These are phyloP conservation scores for Peromyscus melanophrys DNA, from an alignment of 2,797 vertebrate genomes.

Conservation along the genomic window DNA sequence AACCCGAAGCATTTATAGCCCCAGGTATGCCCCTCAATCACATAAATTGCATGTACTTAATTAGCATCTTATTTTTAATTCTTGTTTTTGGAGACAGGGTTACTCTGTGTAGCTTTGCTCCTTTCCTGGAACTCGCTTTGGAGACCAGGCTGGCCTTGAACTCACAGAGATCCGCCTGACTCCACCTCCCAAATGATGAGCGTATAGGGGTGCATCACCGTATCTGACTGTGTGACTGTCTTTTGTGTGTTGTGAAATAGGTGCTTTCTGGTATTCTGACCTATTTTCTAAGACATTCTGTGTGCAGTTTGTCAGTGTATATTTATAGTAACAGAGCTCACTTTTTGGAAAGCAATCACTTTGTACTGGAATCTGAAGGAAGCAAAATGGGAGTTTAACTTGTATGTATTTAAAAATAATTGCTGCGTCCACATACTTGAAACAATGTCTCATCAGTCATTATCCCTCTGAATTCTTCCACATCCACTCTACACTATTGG, in stretches of 20 bases:
- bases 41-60: conserved; percentile 38
- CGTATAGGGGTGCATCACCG: too few species aligned
- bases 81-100: too few species aligned
- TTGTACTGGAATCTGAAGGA: conserved; percentile 33
- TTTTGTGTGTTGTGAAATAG: conserved; percentile 1
- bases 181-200: not conserved
- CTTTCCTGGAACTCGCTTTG: too few species aligned
- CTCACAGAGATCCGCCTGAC: not conserved
- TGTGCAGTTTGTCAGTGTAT: not conserved
- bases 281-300: conserved; percentile 9
- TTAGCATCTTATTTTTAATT: conserved; percentile 67
- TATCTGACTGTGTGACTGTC: not conserved
- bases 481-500: not conserved
- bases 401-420: conserved; percentile 61
- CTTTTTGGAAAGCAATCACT: conserved; percentile 9
- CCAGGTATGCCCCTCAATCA: not conserved
- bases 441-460: not conserved
- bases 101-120: too few species aligned
- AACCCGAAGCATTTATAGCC: not conserved
- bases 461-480: not conserved
- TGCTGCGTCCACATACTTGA: conserved; percentile 17
- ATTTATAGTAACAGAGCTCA: conserved; percentile 11
- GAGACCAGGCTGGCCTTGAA: not conserved
- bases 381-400: conserved; percentile 16
- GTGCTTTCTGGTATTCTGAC: not conserved